Evolutionary conservation across 2,113 vertebrate genomes (phyloP), one percentile per base, ranked within the genome.

Genomic region (Tricholaema leucomelas): DNA sequence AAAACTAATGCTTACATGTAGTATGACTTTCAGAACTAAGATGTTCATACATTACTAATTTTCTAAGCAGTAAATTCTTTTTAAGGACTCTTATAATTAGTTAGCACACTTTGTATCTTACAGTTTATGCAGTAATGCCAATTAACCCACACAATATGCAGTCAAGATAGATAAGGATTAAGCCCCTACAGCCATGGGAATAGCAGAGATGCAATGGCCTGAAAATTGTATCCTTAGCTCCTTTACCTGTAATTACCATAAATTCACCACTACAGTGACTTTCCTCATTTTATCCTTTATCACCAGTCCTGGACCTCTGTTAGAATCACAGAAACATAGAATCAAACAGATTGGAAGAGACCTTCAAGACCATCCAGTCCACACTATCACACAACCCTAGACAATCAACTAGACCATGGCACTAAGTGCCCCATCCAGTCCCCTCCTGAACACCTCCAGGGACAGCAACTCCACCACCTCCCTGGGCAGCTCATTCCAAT

Each of bases 191-290:
- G 60, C 42, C 24, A 77, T 4, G 42, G 46, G 24, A 91, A 95
- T 28, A 92, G 90, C 69, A 85, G 48, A 92, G 60, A 74, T 71
- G 72, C 79, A 90, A 71, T 83, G 82, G 93, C 90, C 87, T 93
- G 90, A 93, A 93, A 91, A 93, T 83, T 71, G 40, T 82, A 59
- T 85, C 56, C 9, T 66, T 76, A 79, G 36, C 44, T 93, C 24
- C 63, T 82, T 82, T 87, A 72, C 52, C 60, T 87, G 58, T 91
- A 85, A 85, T 93, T 91, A 90, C 77, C 59, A 80, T 54, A 80
- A 87, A 71, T 61, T 90, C 61, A 88, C 25, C 5, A 35, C 36
- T 89, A 38, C 12, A 66, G 44, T 73, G 21, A 46, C 56, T 85
- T 89, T 89, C 50, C 46, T 90, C 46, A 71, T 65, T 90, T 90